Evolutionary conservation across 2,797 vertebrate species (phyloP), one percentile per base, ranked within the genome.

Genomic region (Pangasius mekongensis): DNA sequence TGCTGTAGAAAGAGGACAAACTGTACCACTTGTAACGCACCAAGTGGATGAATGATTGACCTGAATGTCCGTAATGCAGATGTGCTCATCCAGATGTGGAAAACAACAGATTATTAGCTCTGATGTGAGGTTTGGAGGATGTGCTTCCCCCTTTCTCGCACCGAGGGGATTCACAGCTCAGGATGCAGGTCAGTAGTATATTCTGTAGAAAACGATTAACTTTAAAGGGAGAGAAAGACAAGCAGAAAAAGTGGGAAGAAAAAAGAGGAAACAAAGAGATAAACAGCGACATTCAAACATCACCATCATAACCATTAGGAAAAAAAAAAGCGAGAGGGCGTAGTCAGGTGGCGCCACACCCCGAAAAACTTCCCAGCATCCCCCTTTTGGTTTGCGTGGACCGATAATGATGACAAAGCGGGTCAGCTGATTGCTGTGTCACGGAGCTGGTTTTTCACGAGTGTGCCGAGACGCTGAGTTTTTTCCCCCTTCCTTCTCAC

Each of bases 361-460:
- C 89, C 87, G 36, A 78, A 85, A 89, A 91, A 91, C 88, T 91
- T 89, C 90, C 89, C 89, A 83, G 89, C 84, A 89, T 92, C 87
- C 89, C 49, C 85, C 43, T 33, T 89, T 78, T 52, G 81, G 91
- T 94, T 87, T 92, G 84, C 92, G 92, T 95, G 96, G 94, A 95
- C 94, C 93, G 86, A 93, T 95, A 95, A 92, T 93, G 95, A 96
- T 95, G 95, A 95, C 95, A 94, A 92, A 92, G 94, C 7, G 77
- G 95, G 96, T 97, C 97, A 96, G 96, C 97, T 97, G 97, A 97
- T 96, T 96, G 96, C 96, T 93, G 95, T 96, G 97, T 97, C 96
- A 96, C 93, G 94, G 94, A 95, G 95, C 95, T 94, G 94, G 86
- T 90, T 89, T 90, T 92, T 90, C 84, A 82, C 87, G 84, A 89